Base-by-base conservation (phyloP, 2,888 invertebrate species). In the Campoletis raptor region DNA sequence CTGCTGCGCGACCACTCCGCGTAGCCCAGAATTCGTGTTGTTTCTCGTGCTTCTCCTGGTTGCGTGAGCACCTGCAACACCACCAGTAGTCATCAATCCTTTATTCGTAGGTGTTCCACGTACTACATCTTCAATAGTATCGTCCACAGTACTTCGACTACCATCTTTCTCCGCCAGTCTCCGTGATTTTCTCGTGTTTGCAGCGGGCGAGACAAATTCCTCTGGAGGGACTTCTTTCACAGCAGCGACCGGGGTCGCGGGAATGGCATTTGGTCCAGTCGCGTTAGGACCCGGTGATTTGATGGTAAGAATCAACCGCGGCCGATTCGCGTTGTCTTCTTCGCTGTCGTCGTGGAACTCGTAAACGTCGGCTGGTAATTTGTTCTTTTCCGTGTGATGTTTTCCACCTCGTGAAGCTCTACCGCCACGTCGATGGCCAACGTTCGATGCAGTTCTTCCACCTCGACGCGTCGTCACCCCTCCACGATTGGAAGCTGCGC, bases 291-390 rank as follows among this genome's bases (percentile, higher is more conserved):
- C 95, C 0, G 97, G 96, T 87, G 96, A 97, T 93, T 98, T 98
- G 85, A 98, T 98, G 0, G 98, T 98, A 66, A 98, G 95, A 89
- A 98, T 97, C 69, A 98, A 94, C 61, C 98, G 95, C 0, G 98
- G 98, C 36, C 98, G 95, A 52, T 95, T 93, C 18, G 95, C 93
- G 69, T 94, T 94, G 24, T 95, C 95, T 92, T 97, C 97, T 92
- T 98, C 98, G 7, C 98, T 97, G 93, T 98, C 98, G 92, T 98
- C 98, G 89, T 97, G 97, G 93, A 98, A 98, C 93, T 98, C 98
- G 92, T 98, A 98, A 4, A 98, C 96, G 92, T 98, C 98, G 12
- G 97, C 96, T 0, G 96, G 95, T 73, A 96, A 94, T 90, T 96
- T 96, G 72, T 93, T 94, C 89, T 95, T 96, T 88, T 95, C 96